Evolutionary conservation across 2,797 vertebrate species (phyloP).

Genomic region (Hypotaenidia philippensis): DNA sequence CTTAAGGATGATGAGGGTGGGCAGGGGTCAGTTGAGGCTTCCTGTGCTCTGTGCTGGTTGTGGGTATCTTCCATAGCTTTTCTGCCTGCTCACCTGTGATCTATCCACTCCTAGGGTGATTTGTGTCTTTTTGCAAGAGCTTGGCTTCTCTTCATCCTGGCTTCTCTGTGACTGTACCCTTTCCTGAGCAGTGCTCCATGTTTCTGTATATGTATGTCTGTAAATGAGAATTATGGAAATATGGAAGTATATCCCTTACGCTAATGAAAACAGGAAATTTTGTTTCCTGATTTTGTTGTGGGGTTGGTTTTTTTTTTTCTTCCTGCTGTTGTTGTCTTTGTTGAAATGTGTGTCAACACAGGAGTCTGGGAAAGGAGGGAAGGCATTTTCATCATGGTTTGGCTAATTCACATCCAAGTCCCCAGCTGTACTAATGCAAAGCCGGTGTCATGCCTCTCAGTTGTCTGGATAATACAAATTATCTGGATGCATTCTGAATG

Average conservation of each 20-base stretch:
- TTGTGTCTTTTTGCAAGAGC: not conserved
- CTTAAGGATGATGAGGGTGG: not conserved
- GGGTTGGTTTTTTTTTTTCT: not conserved
- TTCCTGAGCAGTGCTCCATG: not conserved
- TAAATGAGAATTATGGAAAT: not conserved
- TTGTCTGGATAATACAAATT: not conserved
- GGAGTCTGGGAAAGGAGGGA: not conserved
- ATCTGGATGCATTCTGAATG: not conserved
- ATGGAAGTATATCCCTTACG: not conserved
- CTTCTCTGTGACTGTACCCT: not conserved
- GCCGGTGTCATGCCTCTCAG: not conserved
- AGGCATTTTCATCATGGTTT: not conserved
- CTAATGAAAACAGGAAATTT: not conserved
- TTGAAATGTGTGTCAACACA: not conserved
- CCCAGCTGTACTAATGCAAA: not conserved
- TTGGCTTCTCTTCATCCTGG: not conserved
- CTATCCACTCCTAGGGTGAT: not conserved
- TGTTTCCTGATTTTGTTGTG: not conserved
- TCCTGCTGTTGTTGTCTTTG: not conserved
- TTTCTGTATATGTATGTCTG: not conserved
- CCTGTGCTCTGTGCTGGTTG: not conserved
- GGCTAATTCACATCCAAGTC: not conserved
- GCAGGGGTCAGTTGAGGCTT: not conserved
- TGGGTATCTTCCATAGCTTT: not conserved
- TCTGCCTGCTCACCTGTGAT: not conserved